Evolutionary conservation across 2,797 vertebrate genomes (phyloP).

Genomic region (Danio kyathit): DNA sequence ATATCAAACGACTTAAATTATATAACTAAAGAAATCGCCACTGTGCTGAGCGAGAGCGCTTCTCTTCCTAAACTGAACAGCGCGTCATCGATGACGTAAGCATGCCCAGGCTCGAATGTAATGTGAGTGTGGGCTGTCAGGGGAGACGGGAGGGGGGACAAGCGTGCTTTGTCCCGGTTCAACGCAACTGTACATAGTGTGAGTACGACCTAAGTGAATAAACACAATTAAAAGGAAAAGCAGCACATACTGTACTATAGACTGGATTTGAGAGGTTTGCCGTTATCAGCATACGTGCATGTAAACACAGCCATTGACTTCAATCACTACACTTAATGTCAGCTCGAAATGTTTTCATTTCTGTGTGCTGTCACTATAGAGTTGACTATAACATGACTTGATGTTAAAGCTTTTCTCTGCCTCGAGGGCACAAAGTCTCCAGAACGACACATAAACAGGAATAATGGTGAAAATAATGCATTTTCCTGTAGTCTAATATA

Average conservation of each 20-base stretch:
- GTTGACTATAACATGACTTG: slow-evolving; percentile 7
- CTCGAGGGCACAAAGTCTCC: slow-evolving; percentile 31
- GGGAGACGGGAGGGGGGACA: no score
- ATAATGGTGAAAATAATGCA: slow-evolving; percentile 55
- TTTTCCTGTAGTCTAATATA: slow-evolving; percentile 10
- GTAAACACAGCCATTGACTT: background rate
- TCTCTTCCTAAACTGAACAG: no score
- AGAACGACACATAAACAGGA: slow-evolving; percentile 49
- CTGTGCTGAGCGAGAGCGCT: no score
- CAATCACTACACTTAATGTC: slow-evolving; percentile 1
- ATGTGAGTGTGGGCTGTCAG: no score
- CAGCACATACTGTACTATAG: background rate
- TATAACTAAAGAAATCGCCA: no score
- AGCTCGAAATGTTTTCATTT: background rate
- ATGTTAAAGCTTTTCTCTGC: slow-evolving; percentile 20
- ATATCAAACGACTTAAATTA: no score
- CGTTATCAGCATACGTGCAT: slow-evolving; percentile 16
- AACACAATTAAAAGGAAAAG: background rate
- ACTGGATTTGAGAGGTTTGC: background rate
- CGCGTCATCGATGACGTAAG: no score
- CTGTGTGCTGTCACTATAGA: slow-evolving; percentile 8
- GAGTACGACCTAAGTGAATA: background rate
- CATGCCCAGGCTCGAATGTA: no score
- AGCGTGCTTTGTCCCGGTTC: no score
- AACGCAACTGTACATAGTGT: no score